phyloP scores from a whole-genome alignment of 2,113 vertebrate species.

The Alectura lathami region DNA sequence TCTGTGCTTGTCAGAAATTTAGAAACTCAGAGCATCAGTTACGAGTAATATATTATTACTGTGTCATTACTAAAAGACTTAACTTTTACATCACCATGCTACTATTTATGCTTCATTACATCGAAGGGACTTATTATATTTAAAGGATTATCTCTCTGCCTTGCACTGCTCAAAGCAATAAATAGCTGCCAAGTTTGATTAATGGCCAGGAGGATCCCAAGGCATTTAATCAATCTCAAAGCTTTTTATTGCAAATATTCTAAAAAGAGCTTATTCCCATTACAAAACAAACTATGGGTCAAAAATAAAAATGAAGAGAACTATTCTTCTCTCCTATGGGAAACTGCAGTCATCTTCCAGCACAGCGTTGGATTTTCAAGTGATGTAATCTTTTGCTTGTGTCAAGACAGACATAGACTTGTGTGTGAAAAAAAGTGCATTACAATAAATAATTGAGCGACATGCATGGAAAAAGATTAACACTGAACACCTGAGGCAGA shows the following conservation, averaged over 20 bases:
- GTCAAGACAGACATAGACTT: background rate
- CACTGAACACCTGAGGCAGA: background rate
- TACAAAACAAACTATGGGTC: conserved; percentile 13
- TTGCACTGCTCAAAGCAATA: conserved; percentile 37
- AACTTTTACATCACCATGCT: background rate
- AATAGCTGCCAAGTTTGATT: conserved; percentile 54
- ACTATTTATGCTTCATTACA: conserved; percentile 4
- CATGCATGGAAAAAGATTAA: background rate
- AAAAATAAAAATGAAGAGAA: background rate
- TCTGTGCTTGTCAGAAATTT: background rate
- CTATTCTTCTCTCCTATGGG: background rate
- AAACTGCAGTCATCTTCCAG: background rate
- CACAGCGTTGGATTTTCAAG: background rate
- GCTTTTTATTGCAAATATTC: conserved; percentile 52
- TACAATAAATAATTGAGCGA: background rate
- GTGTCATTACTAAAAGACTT: background rate
- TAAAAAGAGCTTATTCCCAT: background rate
- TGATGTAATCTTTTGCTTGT: fast-evolving
- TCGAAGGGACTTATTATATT: background rate
- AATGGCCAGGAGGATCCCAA: conserved; percentile 54
- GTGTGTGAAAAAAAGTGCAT: background rate
- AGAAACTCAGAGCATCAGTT: background rate
- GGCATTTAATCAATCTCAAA: conserved; percentile 58
- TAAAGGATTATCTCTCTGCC: conserved; percentile 50
- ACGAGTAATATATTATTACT: background rate